These are phyloP conservation scores for Abscondita cerata DNA, from an alignment of 2,888 invertebrate genomes.

Conservation along the genomic window DNA sequence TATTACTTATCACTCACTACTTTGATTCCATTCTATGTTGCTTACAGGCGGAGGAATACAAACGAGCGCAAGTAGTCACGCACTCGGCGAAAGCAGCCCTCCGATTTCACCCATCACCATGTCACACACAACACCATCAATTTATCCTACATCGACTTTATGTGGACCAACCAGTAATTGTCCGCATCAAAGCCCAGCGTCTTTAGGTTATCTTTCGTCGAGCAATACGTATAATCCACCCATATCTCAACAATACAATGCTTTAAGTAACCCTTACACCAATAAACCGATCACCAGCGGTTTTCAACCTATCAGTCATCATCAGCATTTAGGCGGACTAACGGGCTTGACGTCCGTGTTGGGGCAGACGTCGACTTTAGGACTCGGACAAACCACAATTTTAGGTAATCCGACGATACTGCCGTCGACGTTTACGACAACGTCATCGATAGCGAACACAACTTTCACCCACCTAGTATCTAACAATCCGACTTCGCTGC, in stretches of 20 bases:
- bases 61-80: slow-evolving; percentile 74
- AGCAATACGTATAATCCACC: slow-evolving; percentile 43
- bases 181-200: slow-evolving; percentile 38
- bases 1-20: too few relatives aligned
- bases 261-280: slow-evolving; percentile 49
- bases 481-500: slow-evolving; percentile 51
- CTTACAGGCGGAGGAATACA: slow-evolving; percentile 63
- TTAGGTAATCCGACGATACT: slow-evolving; percentile 55
- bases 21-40: too few relatives aligned
- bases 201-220: slow-evolving; percentile 43
- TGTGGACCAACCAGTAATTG: slow-evolving; percentile 57
- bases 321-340: slow-evolving; percentile 23
- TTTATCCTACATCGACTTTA: slow-evolving; percentile 65
- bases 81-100: slow-evolving; percentile 70
- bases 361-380: slow-evolving; percentile 32
- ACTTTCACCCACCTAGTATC: slow-evolving; percentile 60
- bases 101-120: slow-evolving; percentile 61
- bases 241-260: slow-evolving; percentile 53
- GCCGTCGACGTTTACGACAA: slow-evolving; percentile 63
- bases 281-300: slow-evolving; percentile 43
- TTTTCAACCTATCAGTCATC: slow-evolving; percentile 26
- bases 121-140: slow-evolving; percentile 59
- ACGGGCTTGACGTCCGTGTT: slow-evolving; percentile 21
- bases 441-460: slow-evolving; percentile 60
- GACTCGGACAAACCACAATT: slow-evolving; percentile 14